phyloP scores from a whole-genome alignment of 2,113 vertebrate species.

The Pangasianodon hypophthalmus region DNA sequence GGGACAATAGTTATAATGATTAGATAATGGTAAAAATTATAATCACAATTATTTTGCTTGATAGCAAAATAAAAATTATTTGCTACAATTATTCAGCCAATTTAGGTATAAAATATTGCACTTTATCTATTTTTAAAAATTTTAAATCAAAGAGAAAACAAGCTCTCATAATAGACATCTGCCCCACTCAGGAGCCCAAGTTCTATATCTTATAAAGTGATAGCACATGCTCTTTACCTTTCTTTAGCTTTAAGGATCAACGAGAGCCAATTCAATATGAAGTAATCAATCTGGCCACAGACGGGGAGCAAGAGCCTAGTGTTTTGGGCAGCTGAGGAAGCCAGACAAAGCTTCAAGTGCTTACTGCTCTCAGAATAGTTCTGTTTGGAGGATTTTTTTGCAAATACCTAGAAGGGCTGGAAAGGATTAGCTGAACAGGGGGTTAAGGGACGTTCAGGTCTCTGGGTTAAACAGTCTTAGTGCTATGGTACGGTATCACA shows the following conservation, averaged over 20 bases:
- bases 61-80: background rate
- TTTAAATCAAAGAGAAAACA: background rate
- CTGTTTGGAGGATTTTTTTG: conserved; percentile 25
- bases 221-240: conserved; percentile 15
- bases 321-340: conserved; percentile 2
- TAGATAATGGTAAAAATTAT: background rate
- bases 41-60: background rate
- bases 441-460: background rate
- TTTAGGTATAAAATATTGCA: background rate
- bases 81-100: background rate
- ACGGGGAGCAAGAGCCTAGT: background rate
- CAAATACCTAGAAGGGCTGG: conserved; percentile 4
- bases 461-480: conserved; percentile 8
- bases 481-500: background rate
- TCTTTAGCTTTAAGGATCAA: conserved; percentile 25
- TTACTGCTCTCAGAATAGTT: conserved; percentile 11
- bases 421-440: conserved; percentile 10
- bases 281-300: conserved; percentile 25
- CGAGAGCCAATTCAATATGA: conserved; percentile 16
- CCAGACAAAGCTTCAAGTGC: conserved; percentile 18
- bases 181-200: background rate
- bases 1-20: background rate
- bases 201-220: background rate
- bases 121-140: background rate
- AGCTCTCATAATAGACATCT: background rate